Conservation (phyloP, 2,888 invertebrate species). For the Drosophila sordidapex region DNA sequence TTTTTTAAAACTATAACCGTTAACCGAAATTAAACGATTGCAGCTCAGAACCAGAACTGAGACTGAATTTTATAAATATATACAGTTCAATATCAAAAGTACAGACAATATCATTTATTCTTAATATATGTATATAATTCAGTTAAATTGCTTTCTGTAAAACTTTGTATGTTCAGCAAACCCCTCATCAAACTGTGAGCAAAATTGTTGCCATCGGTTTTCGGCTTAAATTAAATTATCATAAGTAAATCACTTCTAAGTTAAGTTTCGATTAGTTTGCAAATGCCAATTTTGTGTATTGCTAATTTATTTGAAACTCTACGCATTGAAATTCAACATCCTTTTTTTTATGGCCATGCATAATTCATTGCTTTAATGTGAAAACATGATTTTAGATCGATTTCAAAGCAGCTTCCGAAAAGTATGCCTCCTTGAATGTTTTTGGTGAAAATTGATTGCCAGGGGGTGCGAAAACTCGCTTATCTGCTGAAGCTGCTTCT, state of each 20-base stretch:
- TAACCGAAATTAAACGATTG: not conserved
- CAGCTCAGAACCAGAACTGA: not conserved
- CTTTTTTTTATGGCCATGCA: not conserved
- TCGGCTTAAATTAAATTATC: not conserved
- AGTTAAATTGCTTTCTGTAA: not conserved
- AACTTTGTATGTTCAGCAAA: not conserved
- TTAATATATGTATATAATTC: not conserved
- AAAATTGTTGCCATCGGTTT: not conserved
- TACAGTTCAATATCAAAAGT: not conserved
- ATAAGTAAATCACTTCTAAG: conserved; percentile 10
- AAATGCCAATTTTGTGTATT: not conserved
- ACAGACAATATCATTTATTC: no score
- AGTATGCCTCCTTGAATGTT: conserved; percentile 10
- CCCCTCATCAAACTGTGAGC: not conserved
- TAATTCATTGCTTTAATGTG: not conserved
- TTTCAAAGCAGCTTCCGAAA: not conserved
- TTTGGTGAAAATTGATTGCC: conserved; percentile 26
- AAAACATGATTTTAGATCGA: conserved; percentile 14
- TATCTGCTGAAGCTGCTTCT: conserved; percentile 4
- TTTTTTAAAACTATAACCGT: not conserved
- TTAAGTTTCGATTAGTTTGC: conserved; percentile 9
- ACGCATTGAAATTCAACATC: not conserved
- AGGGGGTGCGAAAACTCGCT: conserved; percentile 20
- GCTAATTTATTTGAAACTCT: not conserved
- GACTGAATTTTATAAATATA: not conserved